Evolutionary conservation across 2,113 vertebrate genomes (phyloP).

Genomic region (Hippocampus guttulatus): DNA sequence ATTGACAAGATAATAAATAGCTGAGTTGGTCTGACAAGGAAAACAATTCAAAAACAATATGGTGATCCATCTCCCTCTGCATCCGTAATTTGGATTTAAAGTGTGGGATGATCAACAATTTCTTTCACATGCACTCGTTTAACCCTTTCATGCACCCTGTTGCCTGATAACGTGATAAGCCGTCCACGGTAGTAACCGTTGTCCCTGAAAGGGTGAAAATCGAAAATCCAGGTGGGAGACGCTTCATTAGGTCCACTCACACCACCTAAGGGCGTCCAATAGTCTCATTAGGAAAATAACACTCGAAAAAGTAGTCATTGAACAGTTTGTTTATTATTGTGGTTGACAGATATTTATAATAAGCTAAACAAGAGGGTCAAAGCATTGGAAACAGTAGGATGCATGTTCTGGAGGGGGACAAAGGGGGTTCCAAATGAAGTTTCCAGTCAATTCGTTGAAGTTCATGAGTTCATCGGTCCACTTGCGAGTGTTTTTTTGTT

Average conservation of each 20-base stretch:
- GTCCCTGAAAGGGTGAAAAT: background rate
- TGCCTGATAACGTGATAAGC: no score
- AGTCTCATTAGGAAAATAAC: background rate
- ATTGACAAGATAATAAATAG: no score
- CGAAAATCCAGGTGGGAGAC: background rate
- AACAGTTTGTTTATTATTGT: conserved; percentile 5
- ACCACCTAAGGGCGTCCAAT: background rate
- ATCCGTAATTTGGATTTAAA: no score
- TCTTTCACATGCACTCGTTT: no score
- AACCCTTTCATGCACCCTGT: no score
- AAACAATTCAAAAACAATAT: no score
- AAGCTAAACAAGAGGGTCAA: background rate
- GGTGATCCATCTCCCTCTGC: no score
- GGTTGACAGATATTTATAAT: conserved; percentile 4
- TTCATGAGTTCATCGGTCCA: background rate
- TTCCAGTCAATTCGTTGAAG: background rate
- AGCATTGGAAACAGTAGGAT: conserved; percentile 1
- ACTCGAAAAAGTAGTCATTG: background rate
- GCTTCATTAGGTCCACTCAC: background rate
- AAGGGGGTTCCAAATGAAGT: background rate
- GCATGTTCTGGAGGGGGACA: background rate
- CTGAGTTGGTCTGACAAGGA: no score
- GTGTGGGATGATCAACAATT: no score
- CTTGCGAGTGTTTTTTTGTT: background rate
- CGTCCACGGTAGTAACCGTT: no score